These are phyloP conservation scores for Druceiella hillmani DNA, from an alignment of 2,888 invertebrate genomes.

Conservation along the genomic window DNA sequence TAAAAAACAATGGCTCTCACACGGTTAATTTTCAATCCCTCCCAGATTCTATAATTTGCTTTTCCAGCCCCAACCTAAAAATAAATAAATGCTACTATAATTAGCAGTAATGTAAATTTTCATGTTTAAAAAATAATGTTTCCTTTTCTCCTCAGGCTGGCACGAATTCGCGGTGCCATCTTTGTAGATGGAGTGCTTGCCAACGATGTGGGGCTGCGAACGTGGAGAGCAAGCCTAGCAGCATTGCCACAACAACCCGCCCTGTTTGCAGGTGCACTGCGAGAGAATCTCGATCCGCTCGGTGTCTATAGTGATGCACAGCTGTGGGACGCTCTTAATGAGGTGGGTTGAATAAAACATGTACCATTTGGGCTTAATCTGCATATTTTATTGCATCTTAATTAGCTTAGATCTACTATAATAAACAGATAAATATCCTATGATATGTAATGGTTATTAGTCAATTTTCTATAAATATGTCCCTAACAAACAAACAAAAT, in stretches of 20 bases:
- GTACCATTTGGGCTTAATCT: not conserved
- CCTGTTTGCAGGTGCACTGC: slow-evolving; percentile 68
- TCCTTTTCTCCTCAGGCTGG: slow-evolving; percentile 36
- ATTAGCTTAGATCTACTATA: not conserved
- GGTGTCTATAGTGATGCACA: slow-evolving; percentile 56
- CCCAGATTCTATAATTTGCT: no score
- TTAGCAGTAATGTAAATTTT: no score
- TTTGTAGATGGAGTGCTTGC: slow-evolving; percentile 43
- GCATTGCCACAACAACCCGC: slow-evolving; percentile 68
- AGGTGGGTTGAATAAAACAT: slow-evolving; percentile 35
- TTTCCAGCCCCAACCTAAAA: no score
- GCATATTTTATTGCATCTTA: not conserved
- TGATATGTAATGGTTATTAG: no score
- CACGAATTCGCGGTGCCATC: slow-evolving; percentile 39
- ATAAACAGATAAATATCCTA: no score
- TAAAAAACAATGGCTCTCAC: no score
- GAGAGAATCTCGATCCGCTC: slow-evolving; percentile 76
- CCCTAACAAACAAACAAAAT: no score
- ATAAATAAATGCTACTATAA: no score
- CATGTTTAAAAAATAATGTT: no score
- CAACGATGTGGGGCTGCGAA: slow-evolving; percentile 45
- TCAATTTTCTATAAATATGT: no score
- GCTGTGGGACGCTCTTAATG: slow-evolving; percentile 66
- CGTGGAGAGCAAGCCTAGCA: slow-evolving; percentile 51
- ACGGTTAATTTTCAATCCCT: no score